Conservation (phyloP, 2,797 vertebrate genomes). For the Bucorvus abyssinicus region DNA sequence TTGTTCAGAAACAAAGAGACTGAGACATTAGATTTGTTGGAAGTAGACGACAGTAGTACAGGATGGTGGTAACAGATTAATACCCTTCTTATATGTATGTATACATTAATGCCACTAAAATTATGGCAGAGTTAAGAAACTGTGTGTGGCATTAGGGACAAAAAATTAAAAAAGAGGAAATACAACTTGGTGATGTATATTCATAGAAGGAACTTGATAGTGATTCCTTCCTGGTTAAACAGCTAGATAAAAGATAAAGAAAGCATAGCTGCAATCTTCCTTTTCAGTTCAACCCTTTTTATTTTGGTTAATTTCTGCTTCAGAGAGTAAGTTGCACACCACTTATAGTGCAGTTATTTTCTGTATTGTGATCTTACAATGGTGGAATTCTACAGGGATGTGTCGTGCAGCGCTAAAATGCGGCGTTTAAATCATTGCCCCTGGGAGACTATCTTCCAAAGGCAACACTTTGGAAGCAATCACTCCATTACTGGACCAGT, state of each 20-base stretch:
- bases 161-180: not conserved
- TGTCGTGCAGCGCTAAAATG: not conserved
- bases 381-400: not conserved
- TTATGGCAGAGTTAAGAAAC: not conserved
- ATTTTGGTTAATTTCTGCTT: not conserved
- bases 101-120: not conserved
- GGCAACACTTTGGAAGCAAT: not conserved
- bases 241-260: not conserved
- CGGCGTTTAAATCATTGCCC: not conserved
- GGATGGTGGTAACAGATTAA: not conserved
- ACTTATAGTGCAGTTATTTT: not conserved
- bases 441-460: not conserved
- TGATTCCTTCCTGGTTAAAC: not conserved
- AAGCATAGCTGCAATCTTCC: not conserved
- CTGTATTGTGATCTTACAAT: not conserved
- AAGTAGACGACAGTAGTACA: not conserved
- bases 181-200: not conserved
- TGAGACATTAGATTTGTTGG: not conserved
- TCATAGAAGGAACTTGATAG: not conserved
- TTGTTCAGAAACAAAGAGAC: not conserved
- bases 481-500: not conserved
- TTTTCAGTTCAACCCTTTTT: not conserved
- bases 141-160: not conserved
- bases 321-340: not conserved
- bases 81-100: rapidly evolving